phyloP scores from a whole-genome alignment of 2,113 vertebrate genomes.

The Sebastes fasciatus region DNA sequence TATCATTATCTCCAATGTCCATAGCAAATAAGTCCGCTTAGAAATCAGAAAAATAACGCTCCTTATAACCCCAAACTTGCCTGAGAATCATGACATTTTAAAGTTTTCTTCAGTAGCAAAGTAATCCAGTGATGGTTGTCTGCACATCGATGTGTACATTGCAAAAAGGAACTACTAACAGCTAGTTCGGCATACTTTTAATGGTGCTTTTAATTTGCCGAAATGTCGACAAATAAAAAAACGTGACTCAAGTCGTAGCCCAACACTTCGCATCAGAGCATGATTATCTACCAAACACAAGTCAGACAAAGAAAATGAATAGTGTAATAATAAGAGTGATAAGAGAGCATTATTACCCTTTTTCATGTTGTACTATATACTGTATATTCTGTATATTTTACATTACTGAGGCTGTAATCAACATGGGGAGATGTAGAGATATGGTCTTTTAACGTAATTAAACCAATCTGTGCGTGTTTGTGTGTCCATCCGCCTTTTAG shows the following conservation, averaged over 20 bases:
- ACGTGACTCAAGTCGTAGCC: neutral
- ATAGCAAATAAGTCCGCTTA: neutral
- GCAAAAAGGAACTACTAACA: neutral
- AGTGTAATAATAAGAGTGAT: neutral
- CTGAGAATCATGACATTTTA: neutral
- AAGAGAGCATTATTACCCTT: neutral
- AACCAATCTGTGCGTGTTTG: neutral
- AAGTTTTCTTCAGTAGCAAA: neutral
- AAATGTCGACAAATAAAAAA: neutral
- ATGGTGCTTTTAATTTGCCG: neutral
- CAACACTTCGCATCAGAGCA: neutral
- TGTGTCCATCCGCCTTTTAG: conserved; percentile 71
- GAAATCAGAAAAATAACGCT: neutral
- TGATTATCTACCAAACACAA: neutral
- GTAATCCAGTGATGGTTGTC: neutral
- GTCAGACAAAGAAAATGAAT: neutral
- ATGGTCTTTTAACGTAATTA: neutral
- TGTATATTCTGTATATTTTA: too few species aligned
- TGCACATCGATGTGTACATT: neutral
- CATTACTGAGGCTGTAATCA: too few species aligned
- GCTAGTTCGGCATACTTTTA: neutral
- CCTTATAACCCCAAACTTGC: neutral
- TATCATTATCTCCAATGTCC: neutral
- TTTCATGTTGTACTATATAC: neutral
- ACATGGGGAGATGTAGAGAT: too few species aligned